Evolutionary conservation across 2,113 vertebrate genomes (phyloP), one percentile per base, ranked within the genome.

Genomic region (Thunnus thynnus): DNA sequence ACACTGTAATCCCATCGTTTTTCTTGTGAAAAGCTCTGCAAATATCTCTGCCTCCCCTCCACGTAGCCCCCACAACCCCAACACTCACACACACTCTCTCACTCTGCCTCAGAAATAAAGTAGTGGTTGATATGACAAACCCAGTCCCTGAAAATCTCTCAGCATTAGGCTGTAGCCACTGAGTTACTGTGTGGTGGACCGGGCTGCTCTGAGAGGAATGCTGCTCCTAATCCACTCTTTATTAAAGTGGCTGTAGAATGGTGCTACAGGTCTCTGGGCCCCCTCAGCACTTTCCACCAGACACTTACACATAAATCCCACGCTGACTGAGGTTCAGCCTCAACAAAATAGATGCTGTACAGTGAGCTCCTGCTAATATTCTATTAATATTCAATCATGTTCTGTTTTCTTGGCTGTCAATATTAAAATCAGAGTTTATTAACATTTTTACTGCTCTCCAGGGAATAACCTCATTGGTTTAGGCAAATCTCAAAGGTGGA

Each of bases 221-320:
- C 80, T 69, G 80, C 68, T 80, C 88, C 89, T 92, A 94, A 94
- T 93, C 92, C 92, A 74, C 72, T 86, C 89, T 93, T 94, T 94
- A 94, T 93, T 92, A 93, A 93, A 93, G 88, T 79, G 82, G 84
- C 90, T 90, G 85, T 55, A 86, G 80, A 72, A 82, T 17, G 22
- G 88, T 66, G 82, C 85, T 76, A 71, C 88, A 87, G 90, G 83
- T 85, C 87, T 90, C 87, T 60, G 71, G 75, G 78, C 76, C 75
- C 73, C 85, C 73, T 55, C 77, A 69, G 76, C 83, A 82, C 85
- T 88, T 76, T 86, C 83, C 84, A 80, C 75, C 82, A 76, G 85
- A 76, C 77, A 75, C 86, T 89, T 79, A 30, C 64, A 76, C 80
- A 70, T 25, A 88, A 84, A 90, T 86, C 78, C 75, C 72, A 84